Base-by-base conservation (phyloP, 2,113 vertebrate species). In the Microcebus griseorufus region DNA sequence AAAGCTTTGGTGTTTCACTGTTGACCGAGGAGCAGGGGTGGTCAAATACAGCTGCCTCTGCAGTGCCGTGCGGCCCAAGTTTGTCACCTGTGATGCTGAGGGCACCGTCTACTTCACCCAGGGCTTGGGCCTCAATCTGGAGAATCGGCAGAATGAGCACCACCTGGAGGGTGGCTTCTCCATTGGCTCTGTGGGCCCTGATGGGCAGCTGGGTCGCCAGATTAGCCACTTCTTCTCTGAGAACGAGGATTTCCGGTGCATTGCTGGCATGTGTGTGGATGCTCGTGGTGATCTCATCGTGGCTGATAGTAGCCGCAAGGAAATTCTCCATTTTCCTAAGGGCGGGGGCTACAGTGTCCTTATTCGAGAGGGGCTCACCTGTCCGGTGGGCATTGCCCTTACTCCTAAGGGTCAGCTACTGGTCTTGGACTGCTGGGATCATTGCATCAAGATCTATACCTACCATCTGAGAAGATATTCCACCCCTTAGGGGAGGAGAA, bases 201-300 rank as follows among this genome's bases (percentile, higher is more conserved):
- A 99, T 0, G 99, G 99, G n/a, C 99, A 99, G 98, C 98, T 99
- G 29, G 99, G 99, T 32, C 99, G 99, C 64, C 99, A 99, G 98
- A 99, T 99, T 3, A 99, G 99, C 98, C 99, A 99, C 95, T 99
- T 99, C 98, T 99, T 99, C 98, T 99, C 99, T 0, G 99, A 99
- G 97, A 99, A 99, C 0, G 99, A 99, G 98, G 99, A 99, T 98
- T 99, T 99, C 98, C 99, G 99, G 75, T 99, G 99, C 97, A 99
- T 99, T n/a, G 99, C 99, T 0, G 99, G 99, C 93, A 99, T 99
- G 99, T 99, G 99, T 3, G 99, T 99, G 7, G 99, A 99, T 51
- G 97, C 99, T 65, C 99, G 99, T 11, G 99, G 99, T 6, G 99
- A 99, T 87, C 98, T 99, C 97, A 99, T 99, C 1, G 99, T 99